These are phyloP conservation scores for Echinometra lucunter DNA, from an alignment of 53 echinoderm and acorn worm genomes.

Conservation along the genomic window DNA sequence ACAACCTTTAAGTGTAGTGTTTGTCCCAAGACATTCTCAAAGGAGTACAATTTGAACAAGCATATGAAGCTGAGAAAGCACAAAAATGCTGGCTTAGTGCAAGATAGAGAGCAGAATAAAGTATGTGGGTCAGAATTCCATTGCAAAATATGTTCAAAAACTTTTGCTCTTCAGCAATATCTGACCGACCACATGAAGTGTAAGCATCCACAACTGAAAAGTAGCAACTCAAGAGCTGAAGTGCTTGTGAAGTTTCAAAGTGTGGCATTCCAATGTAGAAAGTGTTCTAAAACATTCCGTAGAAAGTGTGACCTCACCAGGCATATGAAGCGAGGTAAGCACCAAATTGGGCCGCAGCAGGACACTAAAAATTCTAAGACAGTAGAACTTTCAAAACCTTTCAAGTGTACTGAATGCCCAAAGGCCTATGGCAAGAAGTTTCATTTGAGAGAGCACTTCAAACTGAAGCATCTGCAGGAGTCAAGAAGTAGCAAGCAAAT, in stretches of 20 bases:
- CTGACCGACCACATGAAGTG: background rate
- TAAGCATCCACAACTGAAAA: background rate
- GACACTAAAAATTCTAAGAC: no score
- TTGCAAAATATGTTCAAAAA: constrained; percentile 6
- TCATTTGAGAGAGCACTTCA: background rate
- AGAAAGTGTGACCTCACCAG: background rate
- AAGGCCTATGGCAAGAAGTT: background rate
- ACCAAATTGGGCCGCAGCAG: background rate
- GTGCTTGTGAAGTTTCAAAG: background rate
- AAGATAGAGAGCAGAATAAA: background rate
- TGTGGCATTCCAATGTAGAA: background rate
- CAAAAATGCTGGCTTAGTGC: background rate
- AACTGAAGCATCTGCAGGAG: background rate
- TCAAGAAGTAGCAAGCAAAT: background rate
- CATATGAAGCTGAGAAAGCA: background rate
- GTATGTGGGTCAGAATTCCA: background rate
- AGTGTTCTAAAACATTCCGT: background rate
- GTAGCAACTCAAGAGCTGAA: background rate
- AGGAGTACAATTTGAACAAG: background rate
- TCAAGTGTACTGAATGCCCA: background rate
- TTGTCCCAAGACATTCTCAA: constrained; percentile 7
- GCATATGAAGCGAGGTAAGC: constrained; percentile 12
- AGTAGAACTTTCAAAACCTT: background rate
- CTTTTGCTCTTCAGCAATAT: background rate
- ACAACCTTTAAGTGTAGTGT: background rate